Base-by-base conservation (phyloP, 30 jellyfish, hydroid and myxozoan genomes). In the Cassiopea andromeda region DNA sequence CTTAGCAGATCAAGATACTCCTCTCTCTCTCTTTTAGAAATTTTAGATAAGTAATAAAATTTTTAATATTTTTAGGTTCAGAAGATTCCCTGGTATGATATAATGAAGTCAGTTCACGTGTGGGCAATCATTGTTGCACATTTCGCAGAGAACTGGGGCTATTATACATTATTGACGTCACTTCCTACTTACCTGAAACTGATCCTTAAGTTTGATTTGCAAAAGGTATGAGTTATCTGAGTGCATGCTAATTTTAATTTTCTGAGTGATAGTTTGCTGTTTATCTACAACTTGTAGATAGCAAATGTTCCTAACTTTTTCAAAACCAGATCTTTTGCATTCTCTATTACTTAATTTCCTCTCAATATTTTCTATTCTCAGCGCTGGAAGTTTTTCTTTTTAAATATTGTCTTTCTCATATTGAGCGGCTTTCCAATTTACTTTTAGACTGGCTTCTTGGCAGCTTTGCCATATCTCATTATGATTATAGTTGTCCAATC, bases 101-200 rank as follows among this genome's bases (percentile, higher is more conserved):
- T 94, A 9, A 27, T 83, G 17, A 90, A 87, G 4, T 94, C 98
- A 1, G 75, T 87, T 45, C 97, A 97, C 57, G 93, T 94, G 14
- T 94, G 96, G 95, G 98, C 98, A 8, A 87, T 94, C 60, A 86
- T 90, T 7, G 92, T 94, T 61, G 98, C 98, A 47, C 97, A 94
- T 60, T 46, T 76, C 13, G 74, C 97, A 7, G 97, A 85, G 69
- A 94, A 90, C 73, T 94, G 98, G 98, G 98, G 98, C 44, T 94
- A 91, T 87, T 90, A 90, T 73, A 90, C 97, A 2, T 85, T 90
- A 3, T 87, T 90, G 70, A 94, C 98, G 0, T 87, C 92, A 78
- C 97, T 94, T 38, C 98, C 98, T 12, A 94, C 98, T 15, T 94
- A 90, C 77, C 82, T 94, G 17, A 94, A 90, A 77, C 59, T 18